Evolutionary conservation across 2,113 vertebrate genomes (phyloP), one percentile per base, ranked within the genome.

Genomic region (Nanorana parkeri): DNA sequence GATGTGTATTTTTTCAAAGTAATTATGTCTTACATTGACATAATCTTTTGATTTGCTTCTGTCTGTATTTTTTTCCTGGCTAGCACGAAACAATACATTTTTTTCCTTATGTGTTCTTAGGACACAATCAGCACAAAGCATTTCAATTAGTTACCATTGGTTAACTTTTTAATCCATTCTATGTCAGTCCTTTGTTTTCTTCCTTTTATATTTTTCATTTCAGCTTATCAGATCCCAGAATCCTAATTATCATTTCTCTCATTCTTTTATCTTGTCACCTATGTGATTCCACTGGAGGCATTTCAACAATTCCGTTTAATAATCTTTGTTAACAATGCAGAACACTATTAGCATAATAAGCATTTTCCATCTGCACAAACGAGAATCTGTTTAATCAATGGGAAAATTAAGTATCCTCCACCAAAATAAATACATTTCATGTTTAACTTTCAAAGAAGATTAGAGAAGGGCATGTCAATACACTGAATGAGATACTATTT

Each of bases 321-420:
- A 89, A 91, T 92, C 88, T 89, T 83, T 0, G 1, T 83, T 90
- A 91, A 91, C 90, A 91, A 88, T 89, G 88, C 89, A 86, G 90
- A 91, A 88, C 88, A 80, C 78, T 77, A 89, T 91, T 87, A 90
- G 88, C 90, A 91, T 91, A 88, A 90, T 85, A 89, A 91, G 85
- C 85, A 85, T 86, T 90, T 90, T 88, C 88, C 89, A 88, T 91
- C 90, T 92, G 90, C 83, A 85, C 90, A 85, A 89, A 89, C 81
- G 64, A 89, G 81, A 54, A 84, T 86, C 66, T 76, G 86, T 82
- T 72, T 90, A 88, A 91, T 90, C 90, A 87, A 87, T 85, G 87
- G 88, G 80, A 86, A 87, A 90, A 86, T 87, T 8, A 60, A 41
- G 58, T 60, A 60, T 60, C 71, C 28, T 58, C 54, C 17, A 28